Percentiles rank a stretch among this genome's conserved stretches.
These are phyloP conservation scores for Phalacrocorax pelagicus DNA, from an alignment of 2,113 vertebrate species.

Conservation along the genomic window DNA sequence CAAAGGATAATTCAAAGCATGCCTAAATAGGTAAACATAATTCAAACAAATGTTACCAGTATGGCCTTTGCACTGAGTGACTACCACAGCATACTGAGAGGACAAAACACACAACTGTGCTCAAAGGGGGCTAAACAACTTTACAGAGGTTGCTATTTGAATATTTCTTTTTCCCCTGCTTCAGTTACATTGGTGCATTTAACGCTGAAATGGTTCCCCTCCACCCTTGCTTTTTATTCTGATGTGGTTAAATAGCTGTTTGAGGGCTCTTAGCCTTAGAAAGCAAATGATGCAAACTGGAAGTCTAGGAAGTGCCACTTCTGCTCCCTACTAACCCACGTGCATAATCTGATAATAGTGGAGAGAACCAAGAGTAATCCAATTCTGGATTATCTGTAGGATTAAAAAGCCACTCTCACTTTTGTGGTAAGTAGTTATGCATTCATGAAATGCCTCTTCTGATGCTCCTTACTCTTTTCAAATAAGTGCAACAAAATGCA, in stretches of 20 bases:
- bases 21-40: not conserved
- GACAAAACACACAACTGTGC: not conserved
- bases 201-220: not conserved
- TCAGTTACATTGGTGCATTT: not conserved
- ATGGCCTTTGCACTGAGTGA: not conserved
- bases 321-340: not conserved
- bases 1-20: not conserved
- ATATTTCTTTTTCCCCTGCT: not conserved
- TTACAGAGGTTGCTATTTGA: not conserved
- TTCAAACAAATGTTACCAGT: not conserved
- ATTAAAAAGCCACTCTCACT: not conserved
- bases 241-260: accelerated
- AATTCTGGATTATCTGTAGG: not conserved
- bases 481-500: accelerated
- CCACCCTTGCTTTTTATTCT: not conserved
- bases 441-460: not conserved
- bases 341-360: not conserved
- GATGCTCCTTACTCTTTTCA: not conserved
- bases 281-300: not conserved
- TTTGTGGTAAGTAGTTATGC: not conserved
- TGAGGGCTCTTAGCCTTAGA: not conserved
- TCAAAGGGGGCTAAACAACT: not conserved
- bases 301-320: not conserved
- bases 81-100: accelerated
- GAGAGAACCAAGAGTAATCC: not conserved